Base-by-base conservation (phyloP, 2,113 vertebrate species). In the Podarcis cretensis region DNA sequence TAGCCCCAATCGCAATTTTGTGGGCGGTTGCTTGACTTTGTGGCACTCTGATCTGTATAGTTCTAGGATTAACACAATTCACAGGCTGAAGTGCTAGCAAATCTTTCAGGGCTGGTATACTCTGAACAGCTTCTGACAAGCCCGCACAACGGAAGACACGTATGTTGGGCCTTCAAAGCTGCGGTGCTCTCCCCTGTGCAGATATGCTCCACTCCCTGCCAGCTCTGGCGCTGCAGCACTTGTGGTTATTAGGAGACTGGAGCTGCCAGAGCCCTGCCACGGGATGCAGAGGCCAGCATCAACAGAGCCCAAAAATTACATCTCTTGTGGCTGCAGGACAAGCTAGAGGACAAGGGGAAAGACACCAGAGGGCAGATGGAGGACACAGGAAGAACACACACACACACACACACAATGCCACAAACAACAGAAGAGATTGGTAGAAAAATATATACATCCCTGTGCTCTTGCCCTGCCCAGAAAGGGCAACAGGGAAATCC, bases 231-330 rank as follows among this genome's bases (percentile, higher is more conserved):
- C 84, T 78, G 73, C 81, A 84, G 81, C 40, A n/a, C n/a, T 40
- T 57, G 73, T 78, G 81, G 59, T 37, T 54, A 30, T 69, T 40
- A 76, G 87, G 81, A 89, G 63, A 68, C 1, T 43, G 68, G 69
- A 74, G 57, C 78, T 76, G 23, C 54, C n/a, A 54, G 30, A 30
- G 40, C 57, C 84, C 20, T 54, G 37, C 9, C n/a, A 25, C 69
- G 74, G 69, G 74, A 54, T 69, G 23, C 81, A 69, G 59, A 83
- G 74, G 40, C 87, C 35, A n/a, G 73, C 4, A 25, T 68, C 79
- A 87, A 82, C 68, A 69, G 43, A 8, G 43, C 87, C 63, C 81
- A 37, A 89, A 69, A 83, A 74, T 37, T 37, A 57, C 59, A 89
- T 81, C 68, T 74, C 88, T 85, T 43, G 27, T 73, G 54, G 66